These are phyloP conservation scores for Macrostomum cliftonense DNA, from an alignment of 2,888 invertebrate genomes.

Conservation along the genomic window DNA sequence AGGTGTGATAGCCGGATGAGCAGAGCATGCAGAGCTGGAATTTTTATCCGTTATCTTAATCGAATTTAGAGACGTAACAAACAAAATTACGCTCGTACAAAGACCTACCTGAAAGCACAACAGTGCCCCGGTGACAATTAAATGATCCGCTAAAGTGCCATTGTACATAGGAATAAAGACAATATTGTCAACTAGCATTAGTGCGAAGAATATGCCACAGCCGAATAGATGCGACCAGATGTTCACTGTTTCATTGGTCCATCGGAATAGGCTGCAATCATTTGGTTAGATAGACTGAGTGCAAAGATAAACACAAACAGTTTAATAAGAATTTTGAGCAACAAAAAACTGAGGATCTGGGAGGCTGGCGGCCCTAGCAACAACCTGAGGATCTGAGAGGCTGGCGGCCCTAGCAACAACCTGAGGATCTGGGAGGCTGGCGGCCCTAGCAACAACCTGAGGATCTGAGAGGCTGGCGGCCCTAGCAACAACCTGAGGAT, in stretches of 20 bases:
- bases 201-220: slow-evolving; percentile 50
- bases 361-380: too few relatives aligned
- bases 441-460: too few relatives aligned
- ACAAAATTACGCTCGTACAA: neutral
- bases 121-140: slow-evolving; percentile 61
- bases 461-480: too few relatives aligned
- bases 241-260: slow-evolving; percentile 90
- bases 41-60: too few relatives aligned
- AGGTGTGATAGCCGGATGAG: slow-evolving; percentile 78
- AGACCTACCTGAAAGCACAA: slow-evolving; percentile 62
- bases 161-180: slow-evolving; percentile 46
- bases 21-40: slow-evolving; percentile 73
- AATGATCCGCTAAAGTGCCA: slow-evolving; percentile 60
- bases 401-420: too few relatives aligned
- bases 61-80: too few relatives aligned
- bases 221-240: slow-evolving; percentile 74
- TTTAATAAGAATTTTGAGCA: too few relatives aligned
- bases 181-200: slow-evolving; percentile 60
- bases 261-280: slow-evolving; percentile 59
- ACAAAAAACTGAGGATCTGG: too few relatives aligned
- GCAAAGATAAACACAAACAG: neutral
- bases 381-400: too few relatives aligned
- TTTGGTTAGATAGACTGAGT: neutral
- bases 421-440: too few relatives aligned
- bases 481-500: too few relatives aligned